phyloP scores from a whole-genome alignment of 2,888 invertebrate species.

The Pegoplata infirma region DNA sequence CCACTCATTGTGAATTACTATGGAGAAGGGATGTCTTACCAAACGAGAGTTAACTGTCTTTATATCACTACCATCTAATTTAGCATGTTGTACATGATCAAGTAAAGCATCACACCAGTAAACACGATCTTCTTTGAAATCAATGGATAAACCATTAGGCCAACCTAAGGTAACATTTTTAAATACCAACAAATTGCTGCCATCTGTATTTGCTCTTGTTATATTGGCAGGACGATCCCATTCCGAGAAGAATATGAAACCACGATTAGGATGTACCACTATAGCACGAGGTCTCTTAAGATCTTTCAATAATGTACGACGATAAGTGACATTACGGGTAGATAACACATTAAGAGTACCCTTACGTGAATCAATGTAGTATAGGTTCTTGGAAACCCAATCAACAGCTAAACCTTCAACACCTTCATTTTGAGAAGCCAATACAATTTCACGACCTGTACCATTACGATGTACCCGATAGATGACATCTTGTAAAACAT shows the following conservation, averaged over 20 bases:
- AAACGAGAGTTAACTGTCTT: conserved; percentile 91
- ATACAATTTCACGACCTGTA: conserved; percentile 89
- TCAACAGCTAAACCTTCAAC: conserved; percentile 97
- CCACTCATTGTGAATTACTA: conserved; percentile 92
- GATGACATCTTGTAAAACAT: conserved; percentile 96
- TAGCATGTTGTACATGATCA: conserved; percentile 96
- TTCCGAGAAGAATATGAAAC: conserved; percentile 96
- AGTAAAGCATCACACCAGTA: conserved; percentile 99
- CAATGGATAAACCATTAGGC: conserved; percentile 98
- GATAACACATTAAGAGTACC: conserved; percentile 96
- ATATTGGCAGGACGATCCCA: conserved; percentile 98
- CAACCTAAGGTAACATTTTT: conserved; percentile 95
- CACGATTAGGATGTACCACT: conserved; percentile 96
- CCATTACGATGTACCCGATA: conserved; percentile 90
- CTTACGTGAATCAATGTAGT: conserved; percentile 96
- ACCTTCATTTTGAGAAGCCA: conserved; percentile 97
- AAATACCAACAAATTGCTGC: conserved; percentile 90
- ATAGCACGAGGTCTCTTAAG: conserved; percentile 96
- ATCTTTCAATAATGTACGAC: conserved; percentile 90
- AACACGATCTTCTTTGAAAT: conserved; percentile 90
- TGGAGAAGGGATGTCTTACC: conserved; percentile 93
- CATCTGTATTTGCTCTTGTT: conserved; percentile 94
- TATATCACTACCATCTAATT: conserved; percentile 93
- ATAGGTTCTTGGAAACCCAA: conserved; percentile 96
- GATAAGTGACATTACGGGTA: conserved; percentile 89